These are phyloP conservation scores for Horisme vitalbata DNA, from an alignment of 2,888 invertebrate genomes.

Conservation along the genomic window DNA sequence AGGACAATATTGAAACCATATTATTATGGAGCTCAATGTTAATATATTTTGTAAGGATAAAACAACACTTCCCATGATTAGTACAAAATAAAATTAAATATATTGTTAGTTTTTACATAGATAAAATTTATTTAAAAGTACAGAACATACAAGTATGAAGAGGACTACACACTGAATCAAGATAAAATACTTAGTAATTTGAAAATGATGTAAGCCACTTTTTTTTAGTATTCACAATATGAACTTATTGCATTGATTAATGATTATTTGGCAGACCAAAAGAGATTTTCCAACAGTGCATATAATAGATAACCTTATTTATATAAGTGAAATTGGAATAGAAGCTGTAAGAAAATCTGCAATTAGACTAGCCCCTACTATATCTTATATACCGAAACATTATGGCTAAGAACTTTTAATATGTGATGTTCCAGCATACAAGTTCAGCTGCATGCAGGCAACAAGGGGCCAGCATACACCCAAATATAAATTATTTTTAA, in stretches of 20 bases:
- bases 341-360: conserved; percentile 84
- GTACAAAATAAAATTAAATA: conserved; percentile 84
- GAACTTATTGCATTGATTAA: conserved; percentile 79
- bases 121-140: conserved; percentile 82
- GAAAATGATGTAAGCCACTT: conserved; percentile 81
- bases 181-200: conserved; percentile 81
- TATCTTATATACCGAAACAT: conserved; percentile 81
- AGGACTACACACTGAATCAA: conserved; percentile 82
- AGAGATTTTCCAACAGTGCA: conserved; percentile 83
- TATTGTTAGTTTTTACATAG: conserved; percentile 83
- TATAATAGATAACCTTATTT: conserved; percentile 74
- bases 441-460: conserved; percentile 80
- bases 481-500: conserved; percentile 79
- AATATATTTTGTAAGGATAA: conserved; percentile 84
- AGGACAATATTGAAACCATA: conserved; percentile 73
- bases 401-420: conserved; percentile 76
- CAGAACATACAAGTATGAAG: conserved; percentile 82
- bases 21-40: conserved; percentile 81
- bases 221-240: conserved; percentile 79
- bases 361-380: conserved; percentile 82
- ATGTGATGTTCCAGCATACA: conserved; percentile 81
- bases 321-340: conserved; percentile 79
- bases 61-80: conserved; percentile 84
- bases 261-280: conserved; percentile 81
- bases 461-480: conserved; percentile 78